Conservation (phyloP, 2,888 invertebrate species). For the Lasioglossum vierecki region DNA sequence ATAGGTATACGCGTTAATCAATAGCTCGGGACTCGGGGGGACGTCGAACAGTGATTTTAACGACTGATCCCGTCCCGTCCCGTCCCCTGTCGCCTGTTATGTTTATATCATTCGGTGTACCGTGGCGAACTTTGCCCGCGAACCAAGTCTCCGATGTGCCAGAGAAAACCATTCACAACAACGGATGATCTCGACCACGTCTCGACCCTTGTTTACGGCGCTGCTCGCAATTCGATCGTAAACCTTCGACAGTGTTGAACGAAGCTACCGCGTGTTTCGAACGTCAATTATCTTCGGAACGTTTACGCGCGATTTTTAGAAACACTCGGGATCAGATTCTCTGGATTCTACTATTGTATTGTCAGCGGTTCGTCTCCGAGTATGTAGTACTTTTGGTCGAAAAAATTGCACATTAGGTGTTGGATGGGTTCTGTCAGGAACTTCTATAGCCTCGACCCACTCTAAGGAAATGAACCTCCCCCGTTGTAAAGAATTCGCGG, state of each 20-base stretch:
- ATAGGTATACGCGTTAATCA: constrained; percentile 45
- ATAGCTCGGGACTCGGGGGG: not conserved
- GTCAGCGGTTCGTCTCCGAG: not conserved
- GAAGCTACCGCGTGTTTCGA: not conserved
- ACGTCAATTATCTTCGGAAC: not conserved
- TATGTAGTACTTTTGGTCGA: not conserved
- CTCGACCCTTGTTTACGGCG: not conserved
- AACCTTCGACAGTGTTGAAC: not conserved
- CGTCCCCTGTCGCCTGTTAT: not conserved
- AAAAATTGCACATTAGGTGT: not conserved
- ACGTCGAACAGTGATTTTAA: constrained; percentile 47
- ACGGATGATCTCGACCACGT: not conserved
- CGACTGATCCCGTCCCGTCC: constrained; percentile 22
- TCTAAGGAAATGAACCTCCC: not conserved
- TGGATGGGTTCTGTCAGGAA: not conserved
- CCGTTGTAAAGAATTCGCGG: not conserved
- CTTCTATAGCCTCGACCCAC: not conserved
- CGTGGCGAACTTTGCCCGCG: constrained; percentile 13
- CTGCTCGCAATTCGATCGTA: not conserved
- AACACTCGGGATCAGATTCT: not conserved
- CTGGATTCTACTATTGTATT: too few species aligned
- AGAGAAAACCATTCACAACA: not conserved
- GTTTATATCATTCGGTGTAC: constrained; percentile 36
- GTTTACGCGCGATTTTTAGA: constrained; percentile 3
- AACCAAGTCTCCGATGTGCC: not conserved